Percentiles rank a stretch among this genome's conserved stretches.
phyloP scores from a whole-genome alignment of 2,797 vertebrate genomes.

The Dromococcyx pavoninus region DNA sequence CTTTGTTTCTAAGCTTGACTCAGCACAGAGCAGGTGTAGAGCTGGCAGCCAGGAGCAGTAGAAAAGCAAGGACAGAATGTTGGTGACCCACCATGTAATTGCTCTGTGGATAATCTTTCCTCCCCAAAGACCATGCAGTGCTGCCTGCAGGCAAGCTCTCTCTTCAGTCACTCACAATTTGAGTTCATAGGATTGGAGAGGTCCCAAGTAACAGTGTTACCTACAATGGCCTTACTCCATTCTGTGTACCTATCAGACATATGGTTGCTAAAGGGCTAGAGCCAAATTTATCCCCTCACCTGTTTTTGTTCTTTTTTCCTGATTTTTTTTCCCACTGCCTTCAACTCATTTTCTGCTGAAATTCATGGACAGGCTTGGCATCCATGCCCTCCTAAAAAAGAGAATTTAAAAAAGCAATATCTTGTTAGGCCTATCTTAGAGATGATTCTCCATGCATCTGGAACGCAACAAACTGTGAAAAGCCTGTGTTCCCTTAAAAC shows the following conservation, averaged over 20 bases:
- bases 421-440: background rate
- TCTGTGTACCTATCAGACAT: background rate
- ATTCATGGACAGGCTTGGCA: slow-evolving; percentile 32
- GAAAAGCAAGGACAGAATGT: background rate
- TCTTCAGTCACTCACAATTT: background rate
- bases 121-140: background rate
- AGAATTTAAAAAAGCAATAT: background rate
- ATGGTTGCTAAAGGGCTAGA: background rate
- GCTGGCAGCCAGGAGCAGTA: slow-evolving; percentile 6
- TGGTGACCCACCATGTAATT: slow-evolving; percentile 2
- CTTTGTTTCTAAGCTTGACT: background rate
- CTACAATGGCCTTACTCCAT: background rate
- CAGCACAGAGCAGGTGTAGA: background rate
- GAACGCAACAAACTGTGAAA: background rate
- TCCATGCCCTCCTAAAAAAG: background rate
- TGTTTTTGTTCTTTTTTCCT: background rate
- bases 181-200: background rate
- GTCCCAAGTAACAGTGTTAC: background rate
- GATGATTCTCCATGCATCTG: background rate
- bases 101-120: slow-evolving; percentile 15
- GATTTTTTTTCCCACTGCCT: background rate
- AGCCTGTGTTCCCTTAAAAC: background rate
- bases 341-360: slow-evolving; percentile 23
- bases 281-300: background rate
- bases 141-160: background rate